Base-by-base conservation (phyloP, 2,888 invertebrate species). In the Sclerodermus sp. region DNA sequence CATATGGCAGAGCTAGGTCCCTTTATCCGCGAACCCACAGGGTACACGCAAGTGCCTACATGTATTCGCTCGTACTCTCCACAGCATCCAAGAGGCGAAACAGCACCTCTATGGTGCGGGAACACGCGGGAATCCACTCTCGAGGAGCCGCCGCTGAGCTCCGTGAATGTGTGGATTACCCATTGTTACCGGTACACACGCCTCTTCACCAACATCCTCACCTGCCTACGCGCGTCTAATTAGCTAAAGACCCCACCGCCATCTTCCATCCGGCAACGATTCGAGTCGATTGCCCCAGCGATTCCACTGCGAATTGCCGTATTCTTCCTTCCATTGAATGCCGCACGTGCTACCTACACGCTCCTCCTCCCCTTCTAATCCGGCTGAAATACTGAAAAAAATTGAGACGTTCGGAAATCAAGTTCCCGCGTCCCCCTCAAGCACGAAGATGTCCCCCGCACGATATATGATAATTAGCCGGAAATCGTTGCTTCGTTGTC, bases 121-220 rank as follows among this genome's bases (percentile, higher is more conserved):
- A 57, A 54, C 49, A 43, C 50, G 59, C 57, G 59, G 52, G 62
- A 63, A 67, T 65, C 63, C 62, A 55, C 65, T 67, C 65, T 64
- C 59, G 4, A 23, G 4, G 57, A 66, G 61, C 58, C 53, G 55
- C 58, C 59, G 55, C 60, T 55, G 54, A 62, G 58, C 54, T 47
- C 42, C 53, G 60, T 66, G 60, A 68, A 68, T 66, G 57, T 60
- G 52, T 58, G 63, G 67, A 67, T 72, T 67, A 69, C 58, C 64
- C 57, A 71, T 72, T 71, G 71, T 68, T 66, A 59, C 54, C 49
- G 55, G 49, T 31, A 53, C 47, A 55, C 44, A 46, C 49, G 46
- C 36, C 48, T 34, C 60, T 45, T 49, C 47, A 46, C 57, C 41
- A 51, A 41, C 43, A 60, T 56, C 43, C 54, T 51, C 51, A 48